Percentiles rank a stretch among this genome's conserved stretches.
phyloP scores from a whole-genome alignment of 2,113 vertebrate genomes.

The Dromas ardeola region DNA sequence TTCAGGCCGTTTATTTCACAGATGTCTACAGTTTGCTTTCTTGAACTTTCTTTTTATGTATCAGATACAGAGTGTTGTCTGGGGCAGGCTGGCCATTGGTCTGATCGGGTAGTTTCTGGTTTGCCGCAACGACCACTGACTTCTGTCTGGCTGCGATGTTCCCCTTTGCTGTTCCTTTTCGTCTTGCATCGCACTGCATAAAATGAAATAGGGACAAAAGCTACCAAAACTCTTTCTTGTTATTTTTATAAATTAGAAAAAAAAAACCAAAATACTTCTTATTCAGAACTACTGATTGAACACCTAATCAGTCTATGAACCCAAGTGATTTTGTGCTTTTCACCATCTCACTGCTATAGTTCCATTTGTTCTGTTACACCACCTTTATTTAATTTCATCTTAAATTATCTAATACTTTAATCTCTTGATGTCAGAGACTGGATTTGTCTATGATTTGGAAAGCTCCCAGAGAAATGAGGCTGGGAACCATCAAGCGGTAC shows the following conservation, averaged over 20 bases:
- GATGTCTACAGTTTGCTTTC: background rate
- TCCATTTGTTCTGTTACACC: background rate
- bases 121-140: background rate
- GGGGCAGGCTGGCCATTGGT: background rate
- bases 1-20: background rate
- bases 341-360: background rate
- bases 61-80: background rate
- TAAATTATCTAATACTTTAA: conserved; percentile 20
- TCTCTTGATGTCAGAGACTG: conserved; percentile 10
- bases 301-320: background rate
- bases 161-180: background rate
- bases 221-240: background rate
- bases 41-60: background rate
- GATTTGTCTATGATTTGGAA: conserved; percentile 16
- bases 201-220: background rate
- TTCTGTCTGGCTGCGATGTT: background rate
- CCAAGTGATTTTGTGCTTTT: background rate
- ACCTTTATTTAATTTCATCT: background rate
- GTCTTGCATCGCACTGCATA: background rate
- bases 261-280: background rate
- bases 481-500: background rate
- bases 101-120: background rate
- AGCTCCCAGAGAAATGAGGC: background rate
- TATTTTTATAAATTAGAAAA: background rate
- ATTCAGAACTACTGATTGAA: background rate